Evolutionary conservation across 1,140 invertebrate species (phyloP).

Genomic region (Drosophila baimaii): DNA sequence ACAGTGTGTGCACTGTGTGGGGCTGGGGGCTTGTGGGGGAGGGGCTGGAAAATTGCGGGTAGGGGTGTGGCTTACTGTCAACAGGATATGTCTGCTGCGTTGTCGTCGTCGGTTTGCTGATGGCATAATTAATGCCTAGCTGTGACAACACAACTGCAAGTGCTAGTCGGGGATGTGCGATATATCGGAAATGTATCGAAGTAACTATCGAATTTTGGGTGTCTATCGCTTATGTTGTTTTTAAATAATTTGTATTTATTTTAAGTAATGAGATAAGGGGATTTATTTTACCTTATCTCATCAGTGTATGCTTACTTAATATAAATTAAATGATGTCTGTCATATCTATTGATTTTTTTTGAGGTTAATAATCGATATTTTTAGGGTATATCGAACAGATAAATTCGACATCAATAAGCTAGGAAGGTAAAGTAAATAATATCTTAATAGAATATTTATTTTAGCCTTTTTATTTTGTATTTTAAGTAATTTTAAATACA

Average conservation of each 20-base stretch:
- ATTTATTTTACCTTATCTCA: too few species aligned
- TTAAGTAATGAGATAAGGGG: too few species aligned
- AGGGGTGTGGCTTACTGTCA: constrained; percentile 47
- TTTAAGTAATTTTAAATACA: too few species aligned
- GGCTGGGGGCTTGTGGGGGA: too few species aligned
- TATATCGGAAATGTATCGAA: neutral
- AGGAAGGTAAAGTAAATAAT: neutral
- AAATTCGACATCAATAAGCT: neutral
- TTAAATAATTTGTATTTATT: neutral
- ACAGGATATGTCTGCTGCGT: constrained; percentile 72
- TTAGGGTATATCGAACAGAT: neutral
- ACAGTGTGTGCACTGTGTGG: neutral
- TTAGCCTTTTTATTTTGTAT: too few species aligned
- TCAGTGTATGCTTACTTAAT: too few species aligned
- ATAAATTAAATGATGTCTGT: neutral
- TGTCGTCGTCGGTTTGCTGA: constrained; percentile 67
- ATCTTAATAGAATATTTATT: neutral
- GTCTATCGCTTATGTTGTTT: too few species aligned
- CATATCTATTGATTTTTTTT: neutral
- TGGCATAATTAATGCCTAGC: constrained; percentile 79
- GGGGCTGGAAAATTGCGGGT: constrained; percentile 13
- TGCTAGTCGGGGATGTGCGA: constrained; percentile 13
- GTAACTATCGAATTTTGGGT: neutral
- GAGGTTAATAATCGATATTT: neutral
- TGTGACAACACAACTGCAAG: constrained; percentile 67